phyloP scores from a whole-genome alignment of 2,113 vertebrate genomes.

The Manacus vitellinus region DNA sequence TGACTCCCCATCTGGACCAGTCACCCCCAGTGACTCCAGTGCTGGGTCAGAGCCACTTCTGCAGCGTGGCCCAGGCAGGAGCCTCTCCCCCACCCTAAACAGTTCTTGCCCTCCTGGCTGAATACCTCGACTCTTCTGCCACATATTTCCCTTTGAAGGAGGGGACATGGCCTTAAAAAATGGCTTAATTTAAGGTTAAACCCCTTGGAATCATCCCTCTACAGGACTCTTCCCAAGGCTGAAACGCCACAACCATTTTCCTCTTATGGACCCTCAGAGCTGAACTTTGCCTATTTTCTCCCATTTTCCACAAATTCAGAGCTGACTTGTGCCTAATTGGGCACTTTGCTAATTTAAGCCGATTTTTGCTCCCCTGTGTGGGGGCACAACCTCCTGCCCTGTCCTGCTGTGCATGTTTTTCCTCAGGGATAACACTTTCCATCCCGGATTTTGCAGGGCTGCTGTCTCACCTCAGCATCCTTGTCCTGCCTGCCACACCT shows the following conservation, averaged over 20 bases:
- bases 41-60: neutral
- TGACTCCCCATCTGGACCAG: neutral
- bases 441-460: neutral
- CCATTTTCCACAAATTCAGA: neutral
- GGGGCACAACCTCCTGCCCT: neutral
- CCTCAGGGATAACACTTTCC: neutral
- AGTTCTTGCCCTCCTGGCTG: rapidly evolving
- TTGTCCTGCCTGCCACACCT: rapidly evolving
- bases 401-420: neutral
- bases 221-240: neutral
- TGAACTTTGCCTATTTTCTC: neutral
- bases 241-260: neutral
- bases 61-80: neutral
- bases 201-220: neutral
- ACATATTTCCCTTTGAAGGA: rapidly evolving
- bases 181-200: neutral
- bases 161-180: neutral
- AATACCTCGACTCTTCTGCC: rapidly evolving
- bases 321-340: neutral
- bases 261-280: neutral
- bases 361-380: rapidly evolving
- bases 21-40: too few species aligned
- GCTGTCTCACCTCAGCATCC: rapidly evolving
- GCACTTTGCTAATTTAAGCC: neutral
- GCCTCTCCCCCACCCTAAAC: rapidly evolving